phyloP scores from a whole-genome alignment of 2,888 invertebrate species.

The Tenodera sinensis region DNA sequence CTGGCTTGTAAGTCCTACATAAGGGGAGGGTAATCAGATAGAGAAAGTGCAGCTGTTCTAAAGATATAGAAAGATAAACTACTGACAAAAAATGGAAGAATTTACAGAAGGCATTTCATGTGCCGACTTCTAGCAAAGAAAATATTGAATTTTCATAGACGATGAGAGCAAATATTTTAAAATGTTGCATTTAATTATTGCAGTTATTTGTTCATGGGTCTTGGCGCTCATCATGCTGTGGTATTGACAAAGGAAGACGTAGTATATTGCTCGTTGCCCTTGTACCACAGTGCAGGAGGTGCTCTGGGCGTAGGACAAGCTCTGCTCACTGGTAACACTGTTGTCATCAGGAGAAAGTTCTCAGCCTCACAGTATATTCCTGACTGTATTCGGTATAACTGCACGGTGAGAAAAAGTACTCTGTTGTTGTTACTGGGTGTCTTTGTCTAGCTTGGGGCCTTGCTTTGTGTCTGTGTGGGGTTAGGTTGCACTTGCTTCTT shows the following conservation, averaged over 20 bases:
- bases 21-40: too few species aligned
- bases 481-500: too few species aligned
- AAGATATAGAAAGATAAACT: too few species aligned
- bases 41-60: too few species aligned
- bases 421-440: not conserved
- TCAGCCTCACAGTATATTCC: slow-evolving; percentile 92
- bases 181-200: not conserved
- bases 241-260: slow-evolving; percentile 66
- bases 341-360: slow-evolving; percentile 84
- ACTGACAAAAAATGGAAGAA: too few species aligned
- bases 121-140: too few species aligned
- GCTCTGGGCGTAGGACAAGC: slow-evolving; percentile 79
- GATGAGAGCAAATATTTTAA: not conserved
- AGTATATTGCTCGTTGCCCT: slow-evolving; percentile 85
- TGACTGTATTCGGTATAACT: slow-evolving; percentile 85
- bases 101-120: too few species aligned
- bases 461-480: not conserved
- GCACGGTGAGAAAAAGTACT: slow-evolving; percentile 67
- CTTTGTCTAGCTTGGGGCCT: not conserved
- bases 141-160: too few species aligned
- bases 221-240: slow-evolving; percentile 65
- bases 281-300: slow-evolving; percentile 94
- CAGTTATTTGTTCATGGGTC: slow-evolving; percentile 47
- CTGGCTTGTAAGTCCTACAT: too few species aligned
- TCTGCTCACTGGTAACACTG: slow-evolving; percentile 69